Evolutionary conservation across 2,113 vertebrate species (phyloP).

Genomic region (Sterna hirundo): DNA sequence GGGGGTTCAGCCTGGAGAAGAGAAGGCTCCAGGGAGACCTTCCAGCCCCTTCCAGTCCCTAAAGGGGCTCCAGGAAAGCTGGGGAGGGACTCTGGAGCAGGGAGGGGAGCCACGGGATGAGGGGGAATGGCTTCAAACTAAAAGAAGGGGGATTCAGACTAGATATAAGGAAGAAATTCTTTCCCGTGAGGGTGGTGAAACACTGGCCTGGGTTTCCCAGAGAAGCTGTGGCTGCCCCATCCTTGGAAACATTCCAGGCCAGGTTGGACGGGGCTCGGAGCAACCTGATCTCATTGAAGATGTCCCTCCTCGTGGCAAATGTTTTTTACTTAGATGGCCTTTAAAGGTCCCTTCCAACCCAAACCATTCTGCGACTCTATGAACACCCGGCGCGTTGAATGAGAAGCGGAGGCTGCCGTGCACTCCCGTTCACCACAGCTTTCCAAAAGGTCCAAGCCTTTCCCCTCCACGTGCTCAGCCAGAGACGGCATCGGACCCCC

Average conservation of each 20-base stretch:
- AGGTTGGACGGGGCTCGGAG: fast-evolving
- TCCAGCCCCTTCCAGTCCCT: fast-evolving
- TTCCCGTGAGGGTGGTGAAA: fast-evolving
- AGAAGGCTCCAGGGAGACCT: not conserved
- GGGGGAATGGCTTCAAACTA: not conserved
- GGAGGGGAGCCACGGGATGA: fast-evolving
- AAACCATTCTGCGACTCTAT: fast-evolving
- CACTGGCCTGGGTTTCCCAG: not conserved
- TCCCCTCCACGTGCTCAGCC: fast-evolving
- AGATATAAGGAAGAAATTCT: fast-evolving
- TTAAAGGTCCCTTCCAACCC: not conserved
- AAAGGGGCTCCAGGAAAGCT: not conserved
- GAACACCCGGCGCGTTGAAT: not conserved
- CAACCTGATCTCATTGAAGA: fast-evolving
- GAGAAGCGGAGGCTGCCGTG: fast-evolving
- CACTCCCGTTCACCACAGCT: not conserved
- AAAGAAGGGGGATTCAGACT: not conserved
- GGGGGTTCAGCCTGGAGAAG: not conserved
- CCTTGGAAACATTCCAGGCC: fast-evolving
- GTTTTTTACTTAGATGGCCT: fast-evolving
- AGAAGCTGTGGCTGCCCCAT: not conserved
- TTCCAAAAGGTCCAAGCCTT: not conserved
- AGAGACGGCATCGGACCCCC: fast-evolving
- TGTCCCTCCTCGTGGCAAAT: not conserved
- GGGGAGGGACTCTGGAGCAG: no score